Conservation (phyloP, 2,888 invertebrate genomes). For the Sminthurides aquaticus region DNA sequence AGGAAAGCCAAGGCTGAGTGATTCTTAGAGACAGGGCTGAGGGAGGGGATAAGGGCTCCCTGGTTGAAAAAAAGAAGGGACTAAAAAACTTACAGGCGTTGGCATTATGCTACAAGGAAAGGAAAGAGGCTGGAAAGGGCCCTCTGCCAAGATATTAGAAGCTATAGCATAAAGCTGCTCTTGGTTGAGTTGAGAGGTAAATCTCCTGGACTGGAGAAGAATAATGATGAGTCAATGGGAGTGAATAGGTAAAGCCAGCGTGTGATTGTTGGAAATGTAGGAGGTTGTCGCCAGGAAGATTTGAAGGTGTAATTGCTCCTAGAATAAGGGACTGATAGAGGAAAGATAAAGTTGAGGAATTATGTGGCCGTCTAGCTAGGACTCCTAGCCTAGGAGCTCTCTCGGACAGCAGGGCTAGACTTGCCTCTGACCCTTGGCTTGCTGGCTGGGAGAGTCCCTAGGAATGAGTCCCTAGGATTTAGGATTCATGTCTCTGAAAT, state of each 20-base stretch:
- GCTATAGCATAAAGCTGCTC: background rate
- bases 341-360: background rate
- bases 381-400: no score
- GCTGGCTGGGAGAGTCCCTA: no score
- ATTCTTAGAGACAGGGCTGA: no score
- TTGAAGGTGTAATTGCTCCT: slow-evolving; percentile 23
- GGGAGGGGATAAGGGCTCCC: background rate
- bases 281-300: slow-evolving; percentile 24
- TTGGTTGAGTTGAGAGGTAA: no score
- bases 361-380: background rate
- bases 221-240: background rate
- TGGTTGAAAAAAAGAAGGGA: background rate
- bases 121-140: background rate
- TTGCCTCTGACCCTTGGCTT: no score
- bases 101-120: no score
- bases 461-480: no score
- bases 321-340: background rate
- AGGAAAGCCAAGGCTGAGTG: no score
- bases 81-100: no score
- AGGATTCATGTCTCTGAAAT: no score
- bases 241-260: slow-evolving; percentile 4
- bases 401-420: background rate
- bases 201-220: background rate
- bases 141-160: background rate
- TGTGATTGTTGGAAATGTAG: slow-evolving; percentile 15